These are phyloP conservation scores for Styela plicata DNA, from an alignment of 23 tunicate genomes.

Conservation along the genomic window DNA sequence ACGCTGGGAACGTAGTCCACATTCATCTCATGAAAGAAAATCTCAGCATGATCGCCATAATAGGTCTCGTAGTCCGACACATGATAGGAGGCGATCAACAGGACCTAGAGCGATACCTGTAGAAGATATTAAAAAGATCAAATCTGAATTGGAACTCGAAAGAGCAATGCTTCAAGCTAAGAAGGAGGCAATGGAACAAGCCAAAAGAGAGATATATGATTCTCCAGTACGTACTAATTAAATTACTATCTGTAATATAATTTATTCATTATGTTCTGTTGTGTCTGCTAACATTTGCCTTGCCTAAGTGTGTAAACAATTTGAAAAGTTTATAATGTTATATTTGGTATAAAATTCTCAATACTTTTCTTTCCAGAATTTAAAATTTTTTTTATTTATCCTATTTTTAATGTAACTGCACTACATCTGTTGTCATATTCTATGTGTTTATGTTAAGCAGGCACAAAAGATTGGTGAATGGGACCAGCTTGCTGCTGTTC, in stretches of 20 bases:
- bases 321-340: no score
- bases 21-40: no score
- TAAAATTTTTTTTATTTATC: no score
- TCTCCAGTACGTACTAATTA: not conserved
- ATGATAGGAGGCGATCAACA: not conserved
- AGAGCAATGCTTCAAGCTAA: not conserved
- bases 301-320: no score
- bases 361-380: no score
- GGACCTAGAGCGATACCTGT: not conserved
- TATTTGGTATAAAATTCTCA: no score
- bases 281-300: no score
- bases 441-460: not conserved
- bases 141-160: not conserved
- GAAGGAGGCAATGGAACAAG: not conserved
- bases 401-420: no score
- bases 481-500: not conserved
- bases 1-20: not conserved
- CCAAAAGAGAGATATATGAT: not conserved
- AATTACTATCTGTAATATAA: not conserved
- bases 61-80: not conserved
- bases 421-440: no score
- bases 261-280: no score
- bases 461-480: not conserved
- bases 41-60: no score
- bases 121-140: not conserved